These are phyloP conservation scores for Darwinula stevensoni DNA, from an alignment of 2,888 invertebrate genomes.

Conservation along the genomic window DNA sequence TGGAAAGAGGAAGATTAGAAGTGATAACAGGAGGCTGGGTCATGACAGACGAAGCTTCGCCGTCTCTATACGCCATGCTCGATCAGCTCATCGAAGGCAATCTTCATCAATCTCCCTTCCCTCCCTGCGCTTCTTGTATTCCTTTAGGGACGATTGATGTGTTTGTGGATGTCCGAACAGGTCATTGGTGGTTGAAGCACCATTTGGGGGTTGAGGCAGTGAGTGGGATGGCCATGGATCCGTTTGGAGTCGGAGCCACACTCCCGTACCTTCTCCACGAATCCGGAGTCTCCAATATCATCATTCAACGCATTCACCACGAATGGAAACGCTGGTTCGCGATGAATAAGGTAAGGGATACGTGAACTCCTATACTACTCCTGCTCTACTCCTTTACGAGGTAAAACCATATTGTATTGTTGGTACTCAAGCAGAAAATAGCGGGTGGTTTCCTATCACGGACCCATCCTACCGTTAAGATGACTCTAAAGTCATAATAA, in stretches of 20 bases:
- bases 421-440: no score
- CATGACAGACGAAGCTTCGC: conserved; percentile 82
- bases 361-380: no score
- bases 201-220: conserved; percentile 46
- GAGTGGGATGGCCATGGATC: conserved; percentile 84
- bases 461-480: no score
- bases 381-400: no score
- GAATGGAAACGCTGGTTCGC: conserved; percentile 89
- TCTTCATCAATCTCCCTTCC: neutral
- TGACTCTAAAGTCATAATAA: no score
- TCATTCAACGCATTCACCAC: conserved; percentile 72
- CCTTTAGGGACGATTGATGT: neutral
- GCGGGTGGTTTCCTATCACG: no score
- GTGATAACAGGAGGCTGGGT: conserved; percentile 86
- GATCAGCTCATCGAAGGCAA: conserved; percentile 71
- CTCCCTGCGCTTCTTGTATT: neutral
- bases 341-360: conserved; percentile 34
- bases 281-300: conserved; percentile 49
- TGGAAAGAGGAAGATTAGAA: conserved; percentile 56
- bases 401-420: no score
- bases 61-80: conserved; percentile 57
- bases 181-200: conserved; percentile 61
- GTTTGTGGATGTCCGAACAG: conserved; percentile 19
- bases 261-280: conserved; percentile 62
- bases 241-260: conserved; percentile 83